Conservation (phyloP, 1,140 invertebrate species). For the Atta colombica region DNA sequence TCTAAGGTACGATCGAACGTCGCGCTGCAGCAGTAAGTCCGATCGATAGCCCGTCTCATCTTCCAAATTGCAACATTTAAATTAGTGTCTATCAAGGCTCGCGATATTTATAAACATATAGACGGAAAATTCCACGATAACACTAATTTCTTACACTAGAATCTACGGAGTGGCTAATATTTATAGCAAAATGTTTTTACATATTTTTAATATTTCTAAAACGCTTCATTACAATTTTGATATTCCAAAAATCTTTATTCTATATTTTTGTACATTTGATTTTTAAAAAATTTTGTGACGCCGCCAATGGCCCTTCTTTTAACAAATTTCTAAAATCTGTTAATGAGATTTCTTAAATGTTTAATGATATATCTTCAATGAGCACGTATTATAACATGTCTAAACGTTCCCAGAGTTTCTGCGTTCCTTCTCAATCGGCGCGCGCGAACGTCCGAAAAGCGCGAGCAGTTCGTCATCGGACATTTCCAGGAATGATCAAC, state of each 20-base stretch:
- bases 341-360: neutral
- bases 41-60: slow-evolving; percentile 17
- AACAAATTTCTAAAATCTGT: no score
- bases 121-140: no score
- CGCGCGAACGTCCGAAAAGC: slow-evolving; percentile 16
- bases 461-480: slow-evolving; percentile 68
- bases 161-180: no score
- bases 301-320: no score
- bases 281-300: no score
- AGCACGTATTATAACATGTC: neutral
- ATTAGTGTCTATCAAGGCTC: neutral
- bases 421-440: slow-evolving; percentile 37
- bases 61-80: neutral
- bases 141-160: no score
- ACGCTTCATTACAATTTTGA: no score
- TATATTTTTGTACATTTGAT: no score
- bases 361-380: neutral
- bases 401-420: slow-evolving; percentile 30
- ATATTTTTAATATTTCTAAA: no score
- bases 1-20: slow-evolving; percentile 65
- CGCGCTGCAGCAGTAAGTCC: slow-evolving; percentile 18
- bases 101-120: neutral
- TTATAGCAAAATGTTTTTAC: no score
- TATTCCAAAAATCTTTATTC: no score
- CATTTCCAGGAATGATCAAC: slow-evolving; percentile 33